These are phyloP conservation scores for Atopsyche davidsoni DNA, from an alignment of 1,140 invertebrate genomes.

Conservation along the genomic window DNA sequence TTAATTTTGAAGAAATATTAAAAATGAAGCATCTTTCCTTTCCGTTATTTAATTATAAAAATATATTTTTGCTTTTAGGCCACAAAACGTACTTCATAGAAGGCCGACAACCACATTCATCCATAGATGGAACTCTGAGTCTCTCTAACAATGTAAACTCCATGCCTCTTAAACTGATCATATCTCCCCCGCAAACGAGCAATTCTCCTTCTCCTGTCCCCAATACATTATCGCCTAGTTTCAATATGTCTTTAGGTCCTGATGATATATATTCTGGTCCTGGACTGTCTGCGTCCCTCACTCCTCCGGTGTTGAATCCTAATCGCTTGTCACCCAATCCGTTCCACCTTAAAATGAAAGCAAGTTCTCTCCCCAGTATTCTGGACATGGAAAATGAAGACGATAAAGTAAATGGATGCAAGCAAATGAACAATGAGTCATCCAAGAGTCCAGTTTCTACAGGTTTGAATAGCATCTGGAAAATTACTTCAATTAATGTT, in stretches of 20 bases:
- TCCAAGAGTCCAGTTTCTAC: conserved; percentile 56
- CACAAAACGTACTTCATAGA: conserved; percentile 77
- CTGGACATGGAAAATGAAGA: conserved; percentile 68
- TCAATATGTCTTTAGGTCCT: conserved; percentile 15
- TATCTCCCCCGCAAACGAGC: conserved; percentile 49
- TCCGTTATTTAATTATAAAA: neutral
- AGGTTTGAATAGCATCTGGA: no score
- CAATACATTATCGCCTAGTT: conserved; percentile 19
- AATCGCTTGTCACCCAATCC: conserved; percentile 53
- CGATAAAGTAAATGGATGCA: conserved; percentile 33
- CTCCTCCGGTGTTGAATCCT: conserved; percentile 34
- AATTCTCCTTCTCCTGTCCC: conserved; percentile 31
- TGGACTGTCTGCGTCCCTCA: conserved; percentile 25
- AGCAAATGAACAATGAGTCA: conserved; percentile 37
- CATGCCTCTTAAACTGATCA: conserved; percentile 51
- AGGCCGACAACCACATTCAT: conserved; percentile 42
- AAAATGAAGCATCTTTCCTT: conserved; percentile 2
- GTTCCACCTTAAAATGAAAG: conserved; percentile 57
- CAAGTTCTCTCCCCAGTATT: conserved; percentile 71
- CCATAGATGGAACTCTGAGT: conserved; percentile 37
- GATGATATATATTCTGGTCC: neutral
- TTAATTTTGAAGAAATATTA: conserved; percentile 2
- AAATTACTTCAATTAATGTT: neutral
- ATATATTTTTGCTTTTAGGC: conserved; percentile 47
- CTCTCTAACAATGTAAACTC: conserved; percentile 33